Evolutionary conservation across 2,797 vertebrate species (phyloP).

Genomic region (Steatocranus sp.): DNA sequence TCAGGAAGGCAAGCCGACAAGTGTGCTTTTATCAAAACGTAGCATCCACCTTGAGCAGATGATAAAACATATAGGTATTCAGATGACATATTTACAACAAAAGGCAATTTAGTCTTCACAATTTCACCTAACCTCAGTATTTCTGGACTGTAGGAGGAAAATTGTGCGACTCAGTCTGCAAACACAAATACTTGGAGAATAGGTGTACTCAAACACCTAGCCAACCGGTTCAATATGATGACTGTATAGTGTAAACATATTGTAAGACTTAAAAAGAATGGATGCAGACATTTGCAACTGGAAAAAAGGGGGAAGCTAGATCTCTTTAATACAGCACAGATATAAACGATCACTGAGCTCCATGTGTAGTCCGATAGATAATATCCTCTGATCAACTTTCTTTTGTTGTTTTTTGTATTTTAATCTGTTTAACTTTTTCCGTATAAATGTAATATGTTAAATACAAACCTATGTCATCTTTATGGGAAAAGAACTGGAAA

Average conservation of each 20-base stretch:
- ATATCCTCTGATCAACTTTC: background rate
- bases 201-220: background rate
- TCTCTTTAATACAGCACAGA: accelerated
- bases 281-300: background rate
- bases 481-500: background rate
- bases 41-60: background rate
- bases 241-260: accelerated
- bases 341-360: background rate
- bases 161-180: background rate
- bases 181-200: background rate
- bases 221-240: background rate
- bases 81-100: background rate
- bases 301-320: background rate
- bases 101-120: conserved; percentile 18
- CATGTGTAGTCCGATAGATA: background rate
- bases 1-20: background rate
- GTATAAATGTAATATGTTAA: background rate
- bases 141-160: background rate
- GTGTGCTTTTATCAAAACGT: background rate
- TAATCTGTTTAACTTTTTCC: background rate
- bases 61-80: background rate
- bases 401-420: background rate
- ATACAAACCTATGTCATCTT: background rate
- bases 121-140: conserved; percentile 1
- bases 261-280: background rate